A percentile compares a stretch with the other conserved stretches of the same genome.
phyloP scores from a whole-genome alignment of 1,140 invertebrate species.

The Aleiodes sp. region DNA sequence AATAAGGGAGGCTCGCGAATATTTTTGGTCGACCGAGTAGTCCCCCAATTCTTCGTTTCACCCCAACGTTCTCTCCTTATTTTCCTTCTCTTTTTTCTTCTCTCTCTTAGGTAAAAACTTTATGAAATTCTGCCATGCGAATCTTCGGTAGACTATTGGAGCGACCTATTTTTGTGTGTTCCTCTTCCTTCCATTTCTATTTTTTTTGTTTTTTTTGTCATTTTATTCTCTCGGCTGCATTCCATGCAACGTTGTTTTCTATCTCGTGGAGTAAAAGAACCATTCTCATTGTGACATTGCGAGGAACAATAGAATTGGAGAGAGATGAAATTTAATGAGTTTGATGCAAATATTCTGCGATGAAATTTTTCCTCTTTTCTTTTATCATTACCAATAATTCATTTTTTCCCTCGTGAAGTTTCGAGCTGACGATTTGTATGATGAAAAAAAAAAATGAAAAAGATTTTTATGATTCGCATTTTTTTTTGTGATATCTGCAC shows the following conservation, averaged over 20 bases:
- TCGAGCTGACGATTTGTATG: too few species aligned
- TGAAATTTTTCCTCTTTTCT: too few species aligned
- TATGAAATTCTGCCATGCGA: slow-evolving; percentile 17
- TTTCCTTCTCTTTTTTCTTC: background rate
- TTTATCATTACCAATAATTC: too few species aligned
- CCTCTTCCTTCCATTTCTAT: background rate
- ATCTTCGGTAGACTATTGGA: background rate
- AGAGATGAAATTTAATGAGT: background rate
- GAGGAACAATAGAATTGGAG: background rate
- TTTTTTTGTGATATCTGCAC: too few species aligned
- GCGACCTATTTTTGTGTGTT: background rate
- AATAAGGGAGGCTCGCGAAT: slow-evolving; percentile 17
- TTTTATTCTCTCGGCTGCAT: background rate
- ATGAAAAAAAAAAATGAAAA: too few species aligned
- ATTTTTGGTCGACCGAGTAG: slow-evolving; percentile 11
- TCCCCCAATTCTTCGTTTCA: background rate
- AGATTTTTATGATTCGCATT: too few species aligned
- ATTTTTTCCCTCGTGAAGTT: too few species aligned
- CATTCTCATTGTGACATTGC: background rate
- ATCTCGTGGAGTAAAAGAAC: background rate
- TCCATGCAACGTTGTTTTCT: background rate
- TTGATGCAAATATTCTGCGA: background rate
- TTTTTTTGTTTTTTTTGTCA: background rate
- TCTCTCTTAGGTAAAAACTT: background rate
- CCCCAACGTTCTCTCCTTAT: background rate